Percentiles rank a stretch among this genome's conserved stretches.
These are phyloP conservation scores for Adelosebastes latens DNA, from an alignment of 2,797 vertebrate genomes.

Conservation along the genomic window DNA sequence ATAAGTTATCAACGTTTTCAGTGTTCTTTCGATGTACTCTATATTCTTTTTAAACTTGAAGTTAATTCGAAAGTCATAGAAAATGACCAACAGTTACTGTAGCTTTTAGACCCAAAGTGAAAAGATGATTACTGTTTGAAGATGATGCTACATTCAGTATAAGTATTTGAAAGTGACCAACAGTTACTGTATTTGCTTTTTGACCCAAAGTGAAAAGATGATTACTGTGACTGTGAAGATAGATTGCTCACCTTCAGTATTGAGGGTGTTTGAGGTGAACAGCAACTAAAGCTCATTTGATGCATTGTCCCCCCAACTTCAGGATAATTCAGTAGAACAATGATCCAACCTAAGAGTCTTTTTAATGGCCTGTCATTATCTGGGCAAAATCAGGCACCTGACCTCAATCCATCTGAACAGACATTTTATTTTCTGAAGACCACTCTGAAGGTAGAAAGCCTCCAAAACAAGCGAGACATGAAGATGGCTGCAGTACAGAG, in stretches of 20 bases:
- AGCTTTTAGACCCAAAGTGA: background rate
- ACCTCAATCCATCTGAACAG: background rate
- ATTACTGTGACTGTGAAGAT: background rate
- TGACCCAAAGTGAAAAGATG: background rate
- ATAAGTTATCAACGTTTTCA: background rate
- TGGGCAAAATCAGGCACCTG: background rate
- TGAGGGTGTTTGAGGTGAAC: background rate
- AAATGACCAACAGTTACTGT: background rate
- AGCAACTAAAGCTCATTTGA: background rate
- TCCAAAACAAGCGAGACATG: background rate
- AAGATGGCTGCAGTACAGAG: background rate
- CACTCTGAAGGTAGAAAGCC: background rate
- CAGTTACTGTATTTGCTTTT: background rate
- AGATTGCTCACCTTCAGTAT: background rate
- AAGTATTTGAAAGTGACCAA: background rate
- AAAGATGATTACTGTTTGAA: too few relatives aligned
- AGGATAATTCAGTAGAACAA: background rate
- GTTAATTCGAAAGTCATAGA: background rate
- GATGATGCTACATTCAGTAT: too few relatives aligned
- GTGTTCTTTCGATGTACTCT: background rate
- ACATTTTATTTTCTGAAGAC: background rate
- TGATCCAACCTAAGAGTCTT: background rate
- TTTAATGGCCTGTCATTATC: background rate
- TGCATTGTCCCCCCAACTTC: background rate
- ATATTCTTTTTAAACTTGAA: background rate